Evolutionary conservation across 2,888 invertebrate species (phyloP), one percentile per base, ranked within the genome.

Genomic region (Dichetophora obliterata): DNA sequence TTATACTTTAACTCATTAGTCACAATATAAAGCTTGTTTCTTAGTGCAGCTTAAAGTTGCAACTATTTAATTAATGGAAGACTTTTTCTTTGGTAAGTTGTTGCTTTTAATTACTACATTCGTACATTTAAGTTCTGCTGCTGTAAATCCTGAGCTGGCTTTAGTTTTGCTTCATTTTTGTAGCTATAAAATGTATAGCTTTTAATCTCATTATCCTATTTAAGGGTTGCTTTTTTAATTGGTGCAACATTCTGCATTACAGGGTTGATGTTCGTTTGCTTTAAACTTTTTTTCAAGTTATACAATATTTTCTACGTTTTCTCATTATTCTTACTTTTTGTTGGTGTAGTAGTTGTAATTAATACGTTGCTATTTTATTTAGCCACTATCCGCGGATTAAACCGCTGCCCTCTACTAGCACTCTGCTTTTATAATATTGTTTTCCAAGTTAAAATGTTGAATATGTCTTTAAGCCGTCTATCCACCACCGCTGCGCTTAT

Each of bases 51-150:
- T 11, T 71, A 52, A 61, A 76, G 69, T 31, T 22, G 63, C 59
- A 61, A 77, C 68, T 63, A 74, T 71, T 37, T 52, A 82, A 82
- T 63, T 63, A 82, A 82, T 90, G 91, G 91, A 91, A 91, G 91
- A 91, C 91, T 88, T 90, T 85, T 87, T 84, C 74, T 54, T 22
- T 82, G 87, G 88, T 87, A 90, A 90, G 90, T 90, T 90, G 90
- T 82, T 86, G 86, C 82, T 83, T 43, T 43, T 85, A 80, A 80
- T 63, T 80, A 79, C 80, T 75, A 54, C n/a, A 43, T 52, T 76
- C 2, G 24, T 71, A 43, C 24, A 4, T 48, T 72, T 72, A 54
- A 50, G 8, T 72, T 16, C 22, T 24, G 11, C 48, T 24, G n/a
- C 22, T 24, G 14, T 27, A 68, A 22, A 68, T 19, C 3, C 16